A percentile compares a stretch with the other conserved stretches of the same genome.
phyloP scores from a whole-genome alignment of 2,797 vertebrate species.

The Leuciscus waleckii region DNA sequence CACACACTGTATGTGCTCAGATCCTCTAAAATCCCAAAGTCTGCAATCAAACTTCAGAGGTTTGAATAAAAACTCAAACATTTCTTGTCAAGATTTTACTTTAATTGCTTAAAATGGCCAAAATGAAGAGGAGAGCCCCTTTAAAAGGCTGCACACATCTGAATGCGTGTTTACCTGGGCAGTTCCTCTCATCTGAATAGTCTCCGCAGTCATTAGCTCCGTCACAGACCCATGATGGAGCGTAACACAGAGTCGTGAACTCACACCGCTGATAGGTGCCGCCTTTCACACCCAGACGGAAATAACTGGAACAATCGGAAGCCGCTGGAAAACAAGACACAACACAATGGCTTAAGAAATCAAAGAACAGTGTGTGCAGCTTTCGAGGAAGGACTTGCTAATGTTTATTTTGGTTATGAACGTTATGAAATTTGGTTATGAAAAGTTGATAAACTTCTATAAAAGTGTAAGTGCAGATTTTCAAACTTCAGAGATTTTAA shows the following conservation, averaged over 20 bases:
- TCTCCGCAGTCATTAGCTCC: constrained; percentile 96
- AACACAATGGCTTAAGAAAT: neutral
- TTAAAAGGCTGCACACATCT: neutral
- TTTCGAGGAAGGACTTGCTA: neutral
- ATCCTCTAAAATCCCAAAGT: neutral
- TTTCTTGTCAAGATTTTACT: neutral
- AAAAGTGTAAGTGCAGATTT: neutral
- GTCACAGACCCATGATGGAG: constrained; percentile 92
- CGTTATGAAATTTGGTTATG: neutral
- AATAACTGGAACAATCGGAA: constrained; percentile 92
- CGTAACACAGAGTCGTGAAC: constrained; percentile 92
- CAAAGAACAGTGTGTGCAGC: neutral
- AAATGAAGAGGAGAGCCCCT: neutral
- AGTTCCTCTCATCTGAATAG: constrained; percentile 92
- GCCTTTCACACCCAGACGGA: constrained; percentile 92
- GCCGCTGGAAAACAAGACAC: constrained; percentile 76
- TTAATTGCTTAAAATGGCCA: neutral
- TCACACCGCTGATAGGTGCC: constrained; percentile 92
- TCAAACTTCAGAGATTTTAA: too few relatives aligned
- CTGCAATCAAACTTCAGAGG: neutral
- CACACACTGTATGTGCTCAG: neutral
- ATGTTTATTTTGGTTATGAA: neutral
- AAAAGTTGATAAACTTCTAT: neutral
- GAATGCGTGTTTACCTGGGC: constrained; percentile 75
- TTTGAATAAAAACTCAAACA: neutral